Conservation (phyloP, 2,113 vertebrate genomes). For the Phalacrocorax brasilianus region DNA sequence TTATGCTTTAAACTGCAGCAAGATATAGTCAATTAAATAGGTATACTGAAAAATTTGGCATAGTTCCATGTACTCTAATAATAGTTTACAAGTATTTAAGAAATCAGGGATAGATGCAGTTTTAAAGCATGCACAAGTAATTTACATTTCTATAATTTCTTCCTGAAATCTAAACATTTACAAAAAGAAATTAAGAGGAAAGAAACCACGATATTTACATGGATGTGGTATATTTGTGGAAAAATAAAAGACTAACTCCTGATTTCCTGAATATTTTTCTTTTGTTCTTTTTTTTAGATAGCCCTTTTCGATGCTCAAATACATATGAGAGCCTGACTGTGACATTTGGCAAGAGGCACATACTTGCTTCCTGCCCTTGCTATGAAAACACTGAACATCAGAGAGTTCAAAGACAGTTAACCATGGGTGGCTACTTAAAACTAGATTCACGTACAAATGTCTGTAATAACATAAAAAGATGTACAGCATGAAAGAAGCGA, state of each 20-base stretch:
- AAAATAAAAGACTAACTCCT: background rate
- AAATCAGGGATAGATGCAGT: background rate
- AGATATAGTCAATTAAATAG: background rate
- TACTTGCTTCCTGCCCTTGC: background rate
- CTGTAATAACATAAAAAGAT: background rate
- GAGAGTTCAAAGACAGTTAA: background rate
- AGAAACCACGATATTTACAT: background rate
- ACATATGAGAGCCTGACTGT: background rate
- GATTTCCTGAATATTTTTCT: too few species aligned
- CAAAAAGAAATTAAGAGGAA: background rate
- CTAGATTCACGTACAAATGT: background rate
- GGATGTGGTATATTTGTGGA: background rate
- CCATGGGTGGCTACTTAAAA: background rate
- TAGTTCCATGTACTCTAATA: background rate
- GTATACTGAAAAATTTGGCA: background rate
- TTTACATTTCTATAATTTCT: background rate
- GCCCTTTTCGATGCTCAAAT: background rate
- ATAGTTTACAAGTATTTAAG: background rate
- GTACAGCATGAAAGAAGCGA: background rate
- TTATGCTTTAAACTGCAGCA: background rate
- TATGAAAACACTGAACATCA: background rate
- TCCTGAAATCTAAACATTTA: background rate
- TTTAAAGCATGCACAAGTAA: background rate
- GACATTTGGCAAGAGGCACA: background rate
- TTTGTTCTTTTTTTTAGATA: background rate